Evolutionary conservation across 2,113 vertebrate genomes (phyloP).

Genomic region (Bucco capensis): DNA sequence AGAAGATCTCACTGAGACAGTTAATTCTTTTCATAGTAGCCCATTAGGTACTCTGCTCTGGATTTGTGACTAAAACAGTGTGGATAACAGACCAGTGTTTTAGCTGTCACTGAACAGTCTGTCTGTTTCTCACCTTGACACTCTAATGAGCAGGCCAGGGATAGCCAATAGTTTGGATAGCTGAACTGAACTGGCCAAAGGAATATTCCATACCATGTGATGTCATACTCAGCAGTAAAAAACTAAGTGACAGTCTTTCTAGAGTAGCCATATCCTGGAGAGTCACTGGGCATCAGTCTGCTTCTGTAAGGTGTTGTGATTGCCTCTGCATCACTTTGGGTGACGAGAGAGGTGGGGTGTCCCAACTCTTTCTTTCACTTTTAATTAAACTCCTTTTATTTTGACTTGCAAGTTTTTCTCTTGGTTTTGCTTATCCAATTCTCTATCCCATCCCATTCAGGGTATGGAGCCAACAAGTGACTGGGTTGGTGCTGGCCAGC

Average conservation of each 20-base stretch:
- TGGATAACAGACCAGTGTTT: not conserved
- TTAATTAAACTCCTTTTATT: not conserved
- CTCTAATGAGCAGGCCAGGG: fast-evolving
- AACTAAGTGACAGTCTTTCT: not conserved
- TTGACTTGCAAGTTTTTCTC: not conserved
- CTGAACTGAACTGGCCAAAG: not conserved
- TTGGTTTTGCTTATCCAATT: not conserved
- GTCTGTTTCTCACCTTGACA: not conserved
- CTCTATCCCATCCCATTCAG: not conserved
- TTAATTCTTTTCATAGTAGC: not conserved
- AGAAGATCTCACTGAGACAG: too few relatives aligned
- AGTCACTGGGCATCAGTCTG: fast-evolving
- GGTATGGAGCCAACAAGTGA: not conserved
- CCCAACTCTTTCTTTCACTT: not conserved
- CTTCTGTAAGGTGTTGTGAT: not conserved
- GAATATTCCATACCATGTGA: not conserved
- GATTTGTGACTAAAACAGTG: not conserved
- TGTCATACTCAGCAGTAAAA: too few relatives aligned
- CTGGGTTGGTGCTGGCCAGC: not conserved
- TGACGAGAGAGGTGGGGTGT: fast-evolving
- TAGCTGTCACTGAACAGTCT: not conserved
- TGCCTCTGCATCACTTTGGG: not conserved
- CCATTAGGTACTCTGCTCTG: not conserved
- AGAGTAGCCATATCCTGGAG: not conserved
- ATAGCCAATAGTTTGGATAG: not conserved